These are phyloP conservation scores for Calameuta idolon DNA, from an alignment of 2,888 invertebrate genomes.

Conservation along the genomic window DNA sequence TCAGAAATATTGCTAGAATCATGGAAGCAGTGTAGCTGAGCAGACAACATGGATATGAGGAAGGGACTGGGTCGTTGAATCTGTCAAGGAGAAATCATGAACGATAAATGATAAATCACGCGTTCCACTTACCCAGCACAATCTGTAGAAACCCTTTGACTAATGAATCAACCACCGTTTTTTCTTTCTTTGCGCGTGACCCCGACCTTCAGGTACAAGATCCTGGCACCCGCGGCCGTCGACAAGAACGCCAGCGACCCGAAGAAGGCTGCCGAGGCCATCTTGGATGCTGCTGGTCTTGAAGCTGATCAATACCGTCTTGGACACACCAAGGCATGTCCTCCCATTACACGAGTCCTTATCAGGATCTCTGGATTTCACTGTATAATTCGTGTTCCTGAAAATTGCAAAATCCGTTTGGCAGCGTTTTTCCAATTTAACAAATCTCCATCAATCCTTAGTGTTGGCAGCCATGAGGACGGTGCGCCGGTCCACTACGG, in stretches of 20 bases:
- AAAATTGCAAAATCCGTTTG: background rate
- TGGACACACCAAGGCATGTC: constrained; percentile 98
- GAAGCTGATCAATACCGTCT: constrained; percentile 94
- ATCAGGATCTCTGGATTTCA: background rate
- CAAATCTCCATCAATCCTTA: background rate
- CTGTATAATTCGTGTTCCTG: background rate
- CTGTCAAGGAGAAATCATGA: background rate
- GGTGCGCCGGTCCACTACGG: background rate
- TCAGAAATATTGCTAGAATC: background rate
- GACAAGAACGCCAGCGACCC: constrained; percentile 78
- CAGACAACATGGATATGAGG: background rate
- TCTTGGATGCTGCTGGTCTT: constrained; percentile 87
- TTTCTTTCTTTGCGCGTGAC: constrained; percentile 39
- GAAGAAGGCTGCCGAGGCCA: constrained; percentile 85
- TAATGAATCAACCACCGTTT: constrained; percentile 36
- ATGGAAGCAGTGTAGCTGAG: background rate
- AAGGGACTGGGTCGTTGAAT: background rate
- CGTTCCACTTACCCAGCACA: background rate
- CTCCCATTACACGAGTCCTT: constrained; percentile 7
- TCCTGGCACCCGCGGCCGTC: constrained; percentile 93
- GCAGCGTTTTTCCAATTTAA: background rate
- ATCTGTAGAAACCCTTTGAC: constrained; percentile 16
- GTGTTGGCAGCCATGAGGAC: background rate
- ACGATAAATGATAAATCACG: constrained; percentile 1
- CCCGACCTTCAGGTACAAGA: constrained; percentile 88